Evolutionary conservation across 1,140 invertebrate species (phyloP).

Genomic region (Pseudomyrmex flavicornis): DNA sequence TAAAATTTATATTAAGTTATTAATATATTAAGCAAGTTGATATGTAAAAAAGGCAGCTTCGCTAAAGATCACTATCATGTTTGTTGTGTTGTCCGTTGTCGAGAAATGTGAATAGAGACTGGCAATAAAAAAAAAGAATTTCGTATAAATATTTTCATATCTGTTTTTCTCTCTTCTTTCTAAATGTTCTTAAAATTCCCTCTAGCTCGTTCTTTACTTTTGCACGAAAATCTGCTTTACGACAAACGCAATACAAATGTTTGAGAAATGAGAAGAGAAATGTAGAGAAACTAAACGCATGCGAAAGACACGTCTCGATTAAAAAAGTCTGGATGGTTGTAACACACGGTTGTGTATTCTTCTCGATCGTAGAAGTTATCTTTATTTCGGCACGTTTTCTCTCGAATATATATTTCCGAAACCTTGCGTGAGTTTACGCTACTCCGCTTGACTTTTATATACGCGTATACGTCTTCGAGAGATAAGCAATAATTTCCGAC

Average conservation of each 20-base stretch:
- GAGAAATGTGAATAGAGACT: neutral
- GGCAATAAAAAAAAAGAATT: conserved; percentile 2
- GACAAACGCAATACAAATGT: too few relatives aligned
- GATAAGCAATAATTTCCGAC: conserved; percentile 59
- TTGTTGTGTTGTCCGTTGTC: neutral
- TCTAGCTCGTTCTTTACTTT: too few relatives aligned
- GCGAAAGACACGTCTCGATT: neutral
- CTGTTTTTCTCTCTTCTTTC: neutral
- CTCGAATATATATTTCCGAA: neutral
- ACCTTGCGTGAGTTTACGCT: conserved; percentile 63
- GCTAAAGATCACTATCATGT: too few relatives aligned
- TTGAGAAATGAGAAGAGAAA: too few relatives aligned
- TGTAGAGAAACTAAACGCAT: neutral
- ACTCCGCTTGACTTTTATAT: conserved; percentile 50
- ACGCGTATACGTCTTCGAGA: conserved; percentile 47
- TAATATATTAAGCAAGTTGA: too few relatives aligned
- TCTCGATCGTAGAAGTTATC: neutral
- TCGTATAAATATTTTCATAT: neutral
- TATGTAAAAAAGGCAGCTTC: neutral
- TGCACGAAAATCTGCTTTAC: too few relatives aligned
- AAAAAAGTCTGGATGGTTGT: neutral
- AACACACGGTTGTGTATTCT: neutral
- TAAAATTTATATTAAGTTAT: too few relatives aligned
- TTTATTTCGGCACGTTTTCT: too few relatives aligned
- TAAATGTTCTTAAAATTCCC: too few relatives aligned